Percentiles rank a stretch among this genome's conserved stretches.
Conservation (phyloP, 2,888 invertebrate genomes). For the Eupithecia dodoneata region DNA sequence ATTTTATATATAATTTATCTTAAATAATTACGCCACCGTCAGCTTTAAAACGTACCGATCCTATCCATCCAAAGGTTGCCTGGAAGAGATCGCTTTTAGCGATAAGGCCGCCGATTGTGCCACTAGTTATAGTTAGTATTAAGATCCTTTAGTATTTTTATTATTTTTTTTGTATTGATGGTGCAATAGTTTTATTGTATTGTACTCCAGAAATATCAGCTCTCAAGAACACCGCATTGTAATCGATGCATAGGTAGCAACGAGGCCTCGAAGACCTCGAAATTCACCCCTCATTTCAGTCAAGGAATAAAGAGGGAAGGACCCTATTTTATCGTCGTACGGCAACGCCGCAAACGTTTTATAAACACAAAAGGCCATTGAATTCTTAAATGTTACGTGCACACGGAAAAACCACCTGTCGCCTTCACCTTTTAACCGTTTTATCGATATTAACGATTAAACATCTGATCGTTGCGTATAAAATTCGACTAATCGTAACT, state of each 20-base stretch:
- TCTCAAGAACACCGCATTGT: not conserved
- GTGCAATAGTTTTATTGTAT: too few relatives aligned
- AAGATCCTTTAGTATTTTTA: too few relatives aligned
- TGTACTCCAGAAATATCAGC: not conserved
- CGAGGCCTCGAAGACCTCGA: not conserved
- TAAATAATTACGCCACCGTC: too few relatives aligned
- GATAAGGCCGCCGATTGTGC: too few relatives aligned
- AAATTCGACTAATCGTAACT: constrained; percentile 2
- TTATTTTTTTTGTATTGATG: too few relatives aligned
- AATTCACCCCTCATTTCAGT: not conserved
- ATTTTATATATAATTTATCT: too few relatives aligned
- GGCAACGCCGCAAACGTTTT: not conserved
- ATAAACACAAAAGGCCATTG: not conserved
- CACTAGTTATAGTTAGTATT: too few relatives aligned
- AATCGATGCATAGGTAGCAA: not conserved
- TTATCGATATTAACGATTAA: not conserved
- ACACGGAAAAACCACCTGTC: not conserved
- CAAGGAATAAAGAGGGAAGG: not conserved
- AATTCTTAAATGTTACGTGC: not conserved
- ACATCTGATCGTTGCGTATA: constrained; percentile 2
- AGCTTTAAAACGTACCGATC: too few relatives aligned
- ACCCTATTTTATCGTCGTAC: not conserved
- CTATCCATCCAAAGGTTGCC: too few relatives aligned
- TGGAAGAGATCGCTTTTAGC: too few relatives aligned
- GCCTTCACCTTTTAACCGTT: not conserved